Base-by-base conservation (phyloP, 1,140 invertebrate genomes). In the Lasaia peninsularis region DNA sequence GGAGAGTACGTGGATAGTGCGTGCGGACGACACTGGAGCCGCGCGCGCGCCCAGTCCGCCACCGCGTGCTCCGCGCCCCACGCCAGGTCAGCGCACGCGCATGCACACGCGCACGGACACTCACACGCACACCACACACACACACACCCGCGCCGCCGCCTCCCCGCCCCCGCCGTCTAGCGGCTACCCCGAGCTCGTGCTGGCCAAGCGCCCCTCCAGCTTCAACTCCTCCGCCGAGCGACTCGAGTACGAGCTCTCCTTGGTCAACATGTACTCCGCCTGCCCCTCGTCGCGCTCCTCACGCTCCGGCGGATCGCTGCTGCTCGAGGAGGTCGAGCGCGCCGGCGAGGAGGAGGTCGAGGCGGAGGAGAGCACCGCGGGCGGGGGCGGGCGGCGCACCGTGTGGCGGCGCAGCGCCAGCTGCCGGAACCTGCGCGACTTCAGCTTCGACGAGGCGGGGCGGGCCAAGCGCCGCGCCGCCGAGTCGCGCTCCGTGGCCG, bases 391-490 rank as follows among this genome's bases (percentile, higher is more conserved):
- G 21, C 34, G 20, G 54, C 28, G 57, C 18, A 57, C 48, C 44
- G 54, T 58, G 11, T 76, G 78, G 71, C 88, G 94, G 54, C 93
- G 95, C 69, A 95, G 94, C 75, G 93, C 94, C 65, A 95, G 94
- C 70, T 96, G 95, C 86, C 92, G 93, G 75, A 94, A 95, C 68
- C 89, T 95, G 18, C 94, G 94, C 75, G 93, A 93, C 75, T 93
- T 92, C 73, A 93, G 92, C 75, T 94, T 94, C 74, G 92, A 94
- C 64, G 92, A 93, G 60, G 92, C 93, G 6, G 92, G 92, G 44
- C 91, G 92, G 73, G 89, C 92, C 63, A 91, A 91, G 71, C 87
- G 88, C 54, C 89, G 91, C 53, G 64, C 71, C 50, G 56, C 63
- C 61, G 75, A 80, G 69, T 66, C 77, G 53, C 74, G 76, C 57